Base-by-base conservation (phyloP, 1,140 invertebrate species). In the Cydia amplana region DNA sequence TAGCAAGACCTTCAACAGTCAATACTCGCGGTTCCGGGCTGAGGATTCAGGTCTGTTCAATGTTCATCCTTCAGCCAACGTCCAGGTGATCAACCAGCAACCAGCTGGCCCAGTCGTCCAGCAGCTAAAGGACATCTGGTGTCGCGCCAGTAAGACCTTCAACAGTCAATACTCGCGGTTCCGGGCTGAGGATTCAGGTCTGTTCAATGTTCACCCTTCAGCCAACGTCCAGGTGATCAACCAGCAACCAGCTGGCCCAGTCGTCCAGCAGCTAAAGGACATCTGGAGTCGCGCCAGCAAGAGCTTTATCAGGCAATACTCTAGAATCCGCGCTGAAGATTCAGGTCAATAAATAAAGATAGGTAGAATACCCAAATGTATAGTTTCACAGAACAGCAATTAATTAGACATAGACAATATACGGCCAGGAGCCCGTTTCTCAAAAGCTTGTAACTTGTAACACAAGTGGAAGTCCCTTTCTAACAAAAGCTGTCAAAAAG, bases 21-120 rank as follows among this genome's bases (percentile, higher is more conserved):
- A 36, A 1, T 70, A 70, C 32, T 16, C 28, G 6, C 6, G 79
- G 4, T 74, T 60, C 4, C 75, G 55, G 1, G 16, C 63, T 4
- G 18, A 40, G 2, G n/a, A 70, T 25, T 40, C 78, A 79, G 46
- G 72, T 75, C 36, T 40, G 36, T 40, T 6, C 32, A 32, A 5
- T 32, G 32, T 32, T 6, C 32, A 32, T 32, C 32, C 5, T 6
- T 32, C 5, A 32, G 32, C 5, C 9, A 40, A 40, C 36, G 76
- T 90, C 7, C 80, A 87, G 7, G 72, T 75, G 0, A 75, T 90
- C 0, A 81, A 81, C 73, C 86, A 89, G 72, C 72, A 89, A 18
- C 75, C 80, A 2, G 63, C 64, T 4, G 85, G 85, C 2, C 87
- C 85, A 0, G 77, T 87, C 5, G 80, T 79, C 0, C 76, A 81